Evolutionary conservation across 1,140 invertebrate species (phyloP), one percentile per base, ranked within the genome.

Genomic region (Pseudomyrmex gracilis): DNA sequence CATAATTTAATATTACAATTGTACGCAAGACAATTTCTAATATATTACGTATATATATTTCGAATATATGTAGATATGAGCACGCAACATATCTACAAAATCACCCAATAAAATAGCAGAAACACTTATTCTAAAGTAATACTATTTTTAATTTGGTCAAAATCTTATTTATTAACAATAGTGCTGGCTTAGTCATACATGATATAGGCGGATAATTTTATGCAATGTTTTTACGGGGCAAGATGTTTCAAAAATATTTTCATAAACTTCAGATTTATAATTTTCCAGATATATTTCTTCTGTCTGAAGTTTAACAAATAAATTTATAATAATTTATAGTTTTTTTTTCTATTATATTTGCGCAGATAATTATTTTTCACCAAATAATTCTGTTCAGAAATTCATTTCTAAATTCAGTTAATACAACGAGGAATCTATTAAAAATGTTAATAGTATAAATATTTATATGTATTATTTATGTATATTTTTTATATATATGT

Each of bases 111-210:
- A 43, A 17, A 53, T 53, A 76, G 64, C 5, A 76, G 7, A 76
- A 60, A 82, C 5, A 51, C 68, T 73, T 82, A 82, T 53, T 73
- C 34, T 82, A 71, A 20, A 5, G 1, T 80, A 73, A 82, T 58
- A 58, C 60, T 64, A 49, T 77, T 66, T 66, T 57, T 55, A n/a
- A 17, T n/a, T 83, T 74, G 51, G 63, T 83, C 71, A 83, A 13
- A 77, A 78, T 77, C 84, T 82, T 87, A 88, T 89, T 88, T 68
- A 84, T 77, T 82, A 63, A 86, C 80, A 78, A 85, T 85, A 87
- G 47, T 88, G 83, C 84, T 88, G 64, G 63, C 73, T 86, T 83
- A 47, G 78, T 83, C 85, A 53, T 70, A 70, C 17, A 78, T 55
- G 12, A 55, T 53, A 55, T 58, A 78, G 20, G 58, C 2, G 68